Evolutionary conservation across 2,888 invertebrate genomes (phyloP).

Genomic region (Keiferia lycopersicella): DNA sequence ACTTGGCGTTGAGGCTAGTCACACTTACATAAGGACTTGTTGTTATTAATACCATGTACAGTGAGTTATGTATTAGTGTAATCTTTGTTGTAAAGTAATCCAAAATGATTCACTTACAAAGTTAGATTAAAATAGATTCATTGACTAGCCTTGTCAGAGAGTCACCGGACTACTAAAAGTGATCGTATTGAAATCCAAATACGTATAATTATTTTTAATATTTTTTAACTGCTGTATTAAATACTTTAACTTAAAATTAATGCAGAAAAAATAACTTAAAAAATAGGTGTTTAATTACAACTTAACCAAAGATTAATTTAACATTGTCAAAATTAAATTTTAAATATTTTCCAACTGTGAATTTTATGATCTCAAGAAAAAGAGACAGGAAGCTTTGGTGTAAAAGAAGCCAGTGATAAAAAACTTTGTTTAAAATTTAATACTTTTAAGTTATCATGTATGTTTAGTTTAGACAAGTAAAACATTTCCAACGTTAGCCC

Average conservation of each 20-base stretch:
- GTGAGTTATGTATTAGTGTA: neutral
- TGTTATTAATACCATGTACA: conserved; percentile 1
- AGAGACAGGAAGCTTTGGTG: neutral
- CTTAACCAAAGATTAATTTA: neutral
- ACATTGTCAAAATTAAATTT: no score
- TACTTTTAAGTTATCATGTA: conserved; percentile 6
- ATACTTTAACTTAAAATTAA: no score
- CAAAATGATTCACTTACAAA: no score
- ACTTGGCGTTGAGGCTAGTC: conserved; percentile 69
- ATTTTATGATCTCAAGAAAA: conserved; percentile 23
- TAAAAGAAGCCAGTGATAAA: conserved; percentile 11
- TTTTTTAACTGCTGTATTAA: no score
- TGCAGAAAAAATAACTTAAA: no score
- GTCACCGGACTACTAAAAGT: no score
- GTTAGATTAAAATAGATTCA: no score
- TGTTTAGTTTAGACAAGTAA: neutral
- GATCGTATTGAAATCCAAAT: no score
- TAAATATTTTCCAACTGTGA: conserved; percentile 17
- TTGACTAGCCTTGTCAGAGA: no score
- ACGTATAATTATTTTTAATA: no score
- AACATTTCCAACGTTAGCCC: neutral
- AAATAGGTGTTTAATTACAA: neutral
- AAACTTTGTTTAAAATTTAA: neutral
- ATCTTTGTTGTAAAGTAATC: neutral
- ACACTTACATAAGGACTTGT: neutral